Evolutionary conservation across 1,140 invertebrate species (phyloP), one percentile per base, ranked within the genome.

Genomic region (Zaprionus kolodkinae): DNA sequence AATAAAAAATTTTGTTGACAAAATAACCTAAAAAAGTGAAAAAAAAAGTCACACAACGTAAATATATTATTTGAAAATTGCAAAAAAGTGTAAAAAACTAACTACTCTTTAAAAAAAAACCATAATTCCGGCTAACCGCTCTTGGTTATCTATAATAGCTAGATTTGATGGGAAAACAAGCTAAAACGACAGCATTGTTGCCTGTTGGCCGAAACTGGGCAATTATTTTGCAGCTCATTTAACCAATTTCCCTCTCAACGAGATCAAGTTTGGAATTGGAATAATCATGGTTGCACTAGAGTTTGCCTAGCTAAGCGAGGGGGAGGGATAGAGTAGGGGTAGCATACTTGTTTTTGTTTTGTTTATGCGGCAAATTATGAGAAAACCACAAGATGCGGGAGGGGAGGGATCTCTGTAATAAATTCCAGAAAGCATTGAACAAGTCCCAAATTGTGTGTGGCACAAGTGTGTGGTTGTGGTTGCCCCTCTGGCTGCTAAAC

Each of bases 211-310:
- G 27, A n/a, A 9, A 15, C n/a, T 15, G 40, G 50, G 30, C 59
- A 77, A 73, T 79, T 77, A 77, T 73, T 73, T 79, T 78, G 72
- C 61, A 88, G 84, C 63, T 78, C 77, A 88, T 79, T 87, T 78
- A 87, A 82, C 79, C 79, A 85, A 73, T 62, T 71, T 17, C 30
- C 54, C 64, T 50, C 65, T 67, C 64, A 67, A 25, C 55, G 57
- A 62, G 59, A 63, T 63, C 67, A 48, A 54, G 45, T 54, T 74
- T 63, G 59, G 25, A 73, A 40, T 59, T 17, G 38, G 36, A 52
- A 35, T 74, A 30, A 30, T 30, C 33, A 11, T 11, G 13, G 38
- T 25, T 64, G 65, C 36, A n/a, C 38, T 40, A n/a, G 36, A 27
- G 54, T 36, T 71, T 50, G 12, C 30, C 6, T n/a, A 40, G 13